Percentiles rank a stretch among this genome's conserved stretches.
These are phyloP conservation scores for Linyphia triangularis DNA, from an alignment of 2,888 invertebrate species.

Conservation along the genomic window DNA sequence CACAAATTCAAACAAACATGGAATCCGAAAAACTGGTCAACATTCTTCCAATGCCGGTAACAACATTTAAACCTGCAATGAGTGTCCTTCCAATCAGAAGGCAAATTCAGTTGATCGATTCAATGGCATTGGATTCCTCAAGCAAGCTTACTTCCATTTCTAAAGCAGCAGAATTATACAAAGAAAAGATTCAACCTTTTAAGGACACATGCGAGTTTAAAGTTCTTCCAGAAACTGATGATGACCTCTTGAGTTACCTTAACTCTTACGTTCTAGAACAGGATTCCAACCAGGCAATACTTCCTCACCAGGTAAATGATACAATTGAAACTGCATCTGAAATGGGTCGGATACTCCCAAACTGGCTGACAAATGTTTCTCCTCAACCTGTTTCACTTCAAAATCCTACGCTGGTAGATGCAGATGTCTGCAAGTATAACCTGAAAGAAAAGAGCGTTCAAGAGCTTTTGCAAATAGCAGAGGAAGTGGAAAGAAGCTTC, in stretches of 20 bases:
- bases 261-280: neutral
- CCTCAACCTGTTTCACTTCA: neutral
- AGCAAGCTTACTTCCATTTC: too few relatives aligned
- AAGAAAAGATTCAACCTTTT: neutral
- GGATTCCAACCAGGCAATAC: neutral
- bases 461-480: conserved; percentile 78
- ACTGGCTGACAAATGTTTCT: conserved; percentile 3
- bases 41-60: conserved; percentile 14
- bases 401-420: neutral
- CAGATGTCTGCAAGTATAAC: neutral
- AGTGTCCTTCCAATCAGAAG: conserved; percentile 58
- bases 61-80: conserved; percentile 52
- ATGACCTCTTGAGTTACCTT: neutral
- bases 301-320: neutral
- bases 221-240: neutral
- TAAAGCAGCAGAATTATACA: too few relatives aligned
- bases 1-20: neutral
- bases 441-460: conserved; percentile 79
- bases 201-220: neutral
- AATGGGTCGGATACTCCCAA: neutral
- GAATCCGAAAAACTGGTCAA: conserved; percentile 20
- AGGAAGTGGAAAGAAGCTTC: conserved; percentile 76
- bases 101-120: neutral
- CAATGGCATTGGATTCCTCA: neutral
- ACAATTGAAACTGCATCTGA: neutral